Base-by-base conservation (phyloP, 2,888 invertebrate species). In the Lithophane ornitopus region DNA sequence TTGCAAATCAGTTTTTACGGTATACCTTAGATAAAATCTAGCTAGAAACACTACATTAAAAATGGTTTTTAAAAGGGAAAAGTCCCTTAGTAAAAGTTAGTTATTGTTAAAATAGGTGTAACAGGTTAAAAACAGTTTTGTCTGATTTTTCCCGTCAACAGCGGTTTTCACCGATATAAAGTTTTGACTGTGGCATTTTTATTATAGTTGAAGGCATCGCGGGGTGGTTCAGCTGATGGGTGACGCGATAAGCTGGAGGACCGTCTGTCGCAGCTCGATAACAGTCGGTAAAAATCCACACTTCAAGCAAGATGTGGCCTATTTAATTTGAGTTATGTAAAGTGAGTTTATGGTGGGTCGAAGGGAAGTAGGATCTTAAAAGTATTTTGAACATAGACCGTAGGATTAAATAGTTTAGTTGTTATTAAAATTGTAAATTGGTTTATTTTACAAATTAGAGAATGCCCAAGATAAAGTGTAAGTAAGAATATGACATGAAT, bases 181-280 rank as follows among this genome's bases (percentile, higher is more conserved):
- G 16, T 67, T 52, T 19, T 34, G n/a, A 19, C 52, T 52, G 52
- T 67, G 52, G n/a, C 34, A 39, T 67, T 67, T 7, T n/a, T 67
- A 34, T 3, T 79, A 83, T 81, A 81, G 80, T 86, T 71, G 63
- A 74, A 80, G 66, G 74, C 74, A 26, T 34, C 66, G 68, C 22
- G 59, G 74, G 41, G 61, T 70, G 70, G 41, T 54, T 54, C 16
- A 61, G 54, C 76, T 39, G 85, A 83, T 88, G 85, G 79, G 67
- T 70, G 76, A 54, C 74, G 61, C 61, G 62, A 89, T 89, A 89
- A 86, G 83, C 65, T 44, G 83, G 62, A 78, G 66, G 78, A 86
- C 78, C 88, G 85, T 84, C 89, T 88, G 87, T 78, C 82, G 66
- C 39, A 70, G 63, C 41, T 75, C 83, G 90, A 90, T 90, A 90